phyloP scores from a whole-genome alignment of 2,888 invertebrate species.

The Phanerotoma sp. region DNA sequence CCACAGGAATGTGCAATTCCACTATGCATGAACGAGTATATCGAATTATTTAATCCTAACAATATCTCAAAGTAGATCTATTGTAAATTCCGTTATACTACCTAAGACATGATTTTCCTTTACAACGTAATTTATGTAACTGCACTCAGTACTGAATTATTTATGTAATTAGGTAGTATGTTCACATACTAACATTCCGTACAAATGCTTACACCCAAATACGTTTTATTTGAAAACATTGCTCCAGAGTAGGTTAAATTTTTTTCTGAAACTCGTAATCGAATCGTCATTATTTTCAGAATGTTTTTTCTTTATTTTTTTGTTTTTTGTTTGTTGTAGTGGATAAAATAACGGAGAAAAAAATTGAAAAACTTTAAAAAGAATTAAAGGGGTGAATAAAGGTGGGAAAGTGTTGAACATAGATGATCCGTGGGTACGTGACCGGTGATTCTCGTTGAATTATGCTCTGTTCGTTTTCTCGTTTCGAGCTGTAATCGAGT shows the following conservation, averaged over 20 bases:
- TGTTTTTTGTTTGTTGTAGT: neutral
- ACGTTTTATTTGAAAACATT: too few relatives aligned
- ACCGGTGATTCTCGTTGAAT: constrained; percentile 46
- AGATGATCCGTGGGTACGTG: constrained; percentile 40
- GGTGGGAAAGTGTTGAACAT: constrained; percentile 3
- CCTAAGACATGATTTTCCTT: too few relatives aligned
- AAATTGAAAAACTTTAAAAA: neutral
- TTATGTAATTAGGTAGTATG: constrained; percentile 49
- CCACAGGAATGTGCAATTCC: too few relatives aligned
- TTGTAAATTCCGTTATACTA: too few relatives aligned
- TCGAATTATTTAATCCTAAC: too few relatives aligned
- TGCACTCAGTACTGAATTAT: constrained; percentile 50
- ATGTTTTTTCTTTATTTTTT: neutral
- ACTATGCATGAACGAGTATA: too few relatives aligned
- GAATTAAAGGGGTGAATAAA: constrained; percentile 1
- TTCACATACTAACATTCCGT: constrained; percentile 1
- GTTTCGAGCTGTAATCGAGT: constrained; percentile 40
- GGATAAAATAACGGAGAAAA: neutral
- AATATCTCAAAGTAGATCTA: too few relatives aligned
- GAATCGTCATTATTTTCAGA: neutral
- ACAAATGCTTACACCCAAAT: neutral
- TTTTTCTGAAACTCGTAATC: neutral
- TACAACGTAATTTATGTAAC: neutral
- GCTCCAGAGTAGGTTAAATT: neutral
- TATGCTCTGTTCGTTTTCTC: constrained; percentile 48